Base-by-base conservation (phyloP, 1,140 invertebrate genomes). In the Zaprionus kolodkinae region DNA sequence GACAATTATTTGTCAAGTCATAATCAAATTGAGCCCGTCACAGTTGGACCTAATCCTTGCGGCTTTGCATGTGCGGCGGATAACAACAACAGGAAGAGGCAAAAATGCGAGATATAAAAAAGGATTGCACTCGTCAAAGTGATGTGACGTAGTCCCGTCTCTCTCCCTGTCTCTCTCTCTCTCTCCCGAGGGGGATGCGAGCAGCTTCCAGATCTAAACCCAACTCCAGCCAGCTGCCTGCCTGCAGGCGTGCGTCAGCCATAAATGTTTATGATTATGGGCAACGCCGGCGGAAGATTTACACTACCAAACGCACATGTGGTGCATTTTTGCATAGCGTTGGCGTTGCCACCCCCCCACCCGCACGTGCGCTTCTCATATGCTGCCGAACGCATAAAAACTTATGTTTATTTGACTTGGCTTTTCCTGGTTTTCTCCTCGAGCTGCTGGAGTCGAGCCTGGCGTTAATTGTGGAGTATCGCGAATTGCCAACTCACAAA, bases 231-330 rank as follows among this genome's bases (percentile, higher is more conserved):
- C 17, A 35, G 54, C 17, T 48, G 38, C 15, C 30, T 36, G 72
- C 59, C 38, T 67, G 70, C 76, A 75, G 72, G 68, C 83, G 85
- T 83, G 78, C 85, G 78, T 75, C 63, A 72, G 72, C 86, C 79
- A 89, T 89, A 89, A 89, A 89, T 89, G 85, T 89, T 89, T 89
- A 89, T 89, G 85, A 89, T 89, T 89, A 89, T 89, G 81, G 85
- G 68, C 60, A 85, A 27, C 64, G 78, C 69, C 81, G 56, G 75
- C 70, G 64, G 69, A 89, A 89, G 85, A 89, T 89, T 89, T 89
- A 85, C 86, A 89, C 76, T 66, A 74, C 85, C n/a, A n/a, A n/a
- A 21, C 27, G 4, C 27, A 89, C 85, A 89, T 89, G 85, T 89
- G 85, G 85, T 89, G 81, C 85, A 89, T 81, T 89, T 78, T 84